Conservation (phyloP, 2,113 vertebrate species). For the Gymnobelideus leadbeateri region DNA sequence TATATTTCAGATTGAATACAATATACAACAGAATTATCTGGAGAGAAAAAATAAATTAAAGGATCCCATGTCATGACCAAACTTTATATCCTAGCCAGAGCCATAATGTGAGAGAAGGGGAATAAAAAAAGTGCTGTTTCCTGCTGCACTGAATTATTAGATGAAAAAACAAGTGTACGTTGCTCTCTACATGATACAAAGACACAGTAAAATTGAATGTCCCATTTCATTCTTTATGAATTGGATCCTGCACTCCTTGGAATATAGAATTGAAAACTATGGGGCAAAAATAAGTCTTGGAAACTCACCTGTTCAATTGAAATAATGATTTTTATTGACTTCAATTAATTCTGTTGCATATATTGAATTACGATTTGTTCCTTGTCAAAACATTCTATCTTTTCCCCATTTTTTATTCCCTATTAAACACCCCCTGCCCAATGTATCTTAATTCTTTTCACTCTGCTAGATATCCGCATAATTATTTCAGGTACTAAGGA, state of each 20-base stretch:
- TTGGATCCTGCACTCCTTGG: conserved; percentile 12
- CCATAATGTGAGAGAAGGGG: not conserved
- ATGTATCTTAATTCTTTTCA: not conserved
- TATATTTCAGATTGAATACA: not conserved
- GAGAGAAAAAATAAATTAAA: no score
- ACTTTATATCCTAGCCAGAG: conserved; percentile 67
- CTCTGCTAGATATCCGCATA: not conserved
- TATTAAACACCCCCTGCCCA: not conserved
- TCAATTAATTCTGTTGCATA: not conserved
- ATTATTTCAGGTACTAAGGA: not conserved
- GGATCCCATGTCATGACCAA: conserved; percentile 68
- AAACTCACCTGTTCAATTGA: conserved; percentile 17
- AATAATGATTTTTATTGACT: not conserved
- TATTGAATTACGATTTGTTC: not conserved
- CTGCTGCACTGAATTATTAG: conserved; percentile 43
- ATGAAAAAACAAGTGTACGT: conserved; percentile 56
- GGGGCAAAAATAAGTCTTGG: conserved; percentile 6
- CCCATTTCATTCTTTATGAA: conserved; percentile 16
- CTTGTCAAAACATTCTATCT: not conserved
- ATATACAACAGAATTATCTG: not conserved
- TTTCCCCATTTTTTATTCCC: not conserved
- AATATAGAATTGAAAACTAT: conserved; percentile 1
- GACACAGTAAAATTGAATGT: not conserved
- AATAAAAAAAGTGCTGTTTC: conserved; percentile 55
- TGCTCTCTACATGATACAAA: conserved; percentile 30